Percentiles rank a stretch among this genome's conserved stretches.
Conservation (phyloP, 2,797 vertebrate species). For the Kryptopterus vitreolus region DNA sequence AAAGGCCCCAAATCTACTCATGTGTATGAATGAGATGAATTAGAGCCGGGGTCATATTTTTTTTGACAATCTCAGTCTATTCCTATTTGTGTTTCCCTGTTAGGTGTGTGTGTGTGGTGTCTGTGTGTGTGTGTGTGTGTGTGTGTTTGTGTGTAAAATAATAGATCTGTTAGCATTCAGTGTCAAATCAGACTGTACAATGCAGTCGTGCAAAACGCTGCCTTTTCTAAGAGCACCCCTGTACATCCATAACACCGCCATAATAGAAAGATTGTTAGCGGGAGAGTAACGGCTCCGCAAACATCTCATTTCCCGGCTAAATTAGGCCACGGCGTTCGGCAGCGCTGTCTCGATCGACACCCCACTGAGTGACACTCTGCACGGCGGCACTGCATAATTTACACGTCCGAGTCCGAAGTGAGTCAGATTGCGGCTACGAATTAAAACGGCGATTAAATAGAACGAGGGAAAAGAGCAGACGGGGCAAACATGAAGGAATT, state of each 20-base stretch:
- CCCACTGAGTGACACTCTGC: no score
- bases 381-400: conserved; percentile 3
- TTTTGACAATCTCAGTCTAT: no score
- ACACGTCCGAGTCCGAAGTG: background rate
- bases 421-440: background rate
- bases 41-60: no score
- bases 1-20: no score
- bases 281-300: background rate
- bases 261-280: conserved; percentile 29
- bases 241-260: conserved; percentile 19
- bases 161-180: conserved; percentile 16
- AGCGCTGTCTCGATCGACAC: background rate
- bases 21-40: no score
- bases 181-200: conserved; percentile 18
- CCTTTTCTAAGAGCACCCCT: background rate
- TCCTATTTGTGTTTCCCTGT: no score
- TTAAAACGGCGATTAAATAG: conserved; percentile 13
- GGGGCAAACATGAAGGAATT: background rate
- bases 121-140: background rate
- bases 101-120: no score
- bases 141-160: background rate
- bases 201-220: conserved; percentile 7
- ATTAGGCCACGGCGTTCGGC: background rate
- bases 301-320: conserved; percentile 23
- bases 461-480: background rate